Conservation (phyloP, 2,113 vertebrate genomes). For the Bos indicus region DNA sequence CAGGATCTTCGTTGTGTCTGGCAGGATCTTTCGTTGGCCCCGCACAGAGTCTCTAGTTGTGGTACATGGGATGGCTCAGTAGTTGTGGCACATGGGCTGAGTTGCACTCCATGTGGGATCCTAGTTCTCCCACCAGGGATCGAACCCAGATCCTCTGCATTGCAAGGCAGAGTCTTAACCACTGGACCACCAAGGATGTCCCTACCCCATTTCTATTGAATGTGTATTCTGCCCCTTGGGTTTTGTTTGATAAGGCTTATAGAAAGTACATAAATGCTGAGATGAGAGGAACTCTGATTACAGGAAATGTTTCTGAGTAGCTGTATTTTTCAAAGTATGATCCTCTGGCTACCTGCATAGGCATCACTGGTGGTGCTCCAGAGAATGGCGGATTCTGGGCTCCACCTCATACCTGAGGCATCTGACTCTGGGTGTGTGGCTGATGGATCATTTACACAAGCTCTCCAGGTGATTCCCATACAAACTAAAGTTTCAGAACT, state of each 20-base stretch:
- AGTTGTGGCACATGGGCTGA: neutral
- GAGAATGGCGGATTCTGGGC: neutral
- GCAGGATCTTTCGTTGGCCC: neutral
- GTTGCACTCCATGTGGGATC: neutral
- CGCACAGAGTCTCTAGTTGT: neutral
- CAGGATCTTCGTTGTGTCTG: neutral
- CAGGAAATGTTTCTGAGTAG: neutral
- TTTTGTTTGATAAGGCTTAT: neutral
- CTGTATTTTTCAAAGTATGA: neutral
- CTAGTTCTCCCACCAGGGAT: neutral
- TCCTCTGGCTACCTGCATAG: neutral
- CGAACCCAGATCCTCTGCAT: neutral
- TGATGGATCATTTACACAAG: neutral
- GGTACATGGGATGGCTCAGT: neutral
- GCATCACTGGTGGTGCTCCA: neutral
- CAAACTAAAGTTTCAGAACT: neutral
- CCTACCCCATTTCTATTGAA: neutral
- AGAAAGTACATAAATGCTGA: neutral
- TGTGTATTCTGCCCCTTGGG: neutral
- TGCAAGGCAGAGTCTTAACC: neutral
- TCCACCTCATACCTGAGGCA: neutral
- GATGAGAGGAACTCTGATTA: neutral
- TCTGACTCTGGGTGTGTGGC: neutral
- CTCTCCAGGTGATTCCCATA: neutral
- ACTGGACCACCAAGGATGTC: neutral